phyloP scores from a whole-genome alignment of 1,140 invertebrate species.

The Hypothenemus hampei region DNA sequence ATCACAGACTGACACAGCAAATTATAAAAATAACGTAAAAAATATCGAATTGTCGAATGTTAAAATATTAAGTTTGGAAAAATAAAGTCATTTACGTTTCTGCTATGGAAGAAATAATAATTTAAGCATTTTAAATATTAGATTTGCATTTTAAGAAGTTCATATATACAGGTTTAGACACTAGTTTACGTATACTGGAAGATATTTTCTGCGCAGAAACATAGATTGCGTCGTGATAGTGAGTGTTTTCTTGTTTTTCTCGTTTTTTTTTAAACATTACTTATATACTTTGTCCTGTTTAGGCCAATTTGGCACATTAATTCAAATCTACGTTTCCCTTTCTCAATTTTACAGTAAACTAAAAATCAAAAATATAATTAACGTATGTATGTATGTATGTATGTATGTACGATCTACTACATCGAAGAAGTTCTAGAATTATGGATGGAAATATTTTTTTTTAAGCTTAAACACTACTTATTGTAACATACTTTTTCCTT shows the following conservation, averaged over 20 bases:
- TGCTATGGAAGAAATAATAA: background rate
- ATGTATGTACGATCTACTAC: too few species aligned
- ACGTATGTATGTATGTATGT: too few species aligned
- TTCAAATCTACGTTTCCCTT: background rate
- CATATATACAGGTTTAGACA: slow-evolving; percentile 16
- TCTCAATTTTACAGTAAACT: slow-evolving; percentile 1
- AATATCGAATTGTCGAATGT: too few species aligned
- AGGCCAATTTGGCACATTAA: background rate
- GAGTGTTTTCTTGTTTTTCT: too few species aligned
- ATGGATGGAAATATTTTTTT: too few species aligned
- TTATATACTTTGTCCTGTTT: too few species aligned
- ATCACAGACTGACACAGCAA: slow-evolving; percentile 45
- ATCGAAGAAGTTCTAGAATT: slow-evolving; percentile 11
- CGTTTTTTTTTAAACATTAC: background rate
- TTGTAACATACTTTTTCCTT: slow-evolving; percentile 38
- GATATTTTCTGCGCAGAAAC: background rate
- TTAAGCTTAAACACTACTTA: slow-evolving; percentile 40
- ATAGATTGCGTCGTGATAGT: too few species aligned
- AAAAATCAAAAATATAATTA: slow-evolving; percentile 1
- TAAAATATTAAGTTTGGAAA: too few species aligned
- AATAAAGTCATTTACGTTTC: too few species aligned
- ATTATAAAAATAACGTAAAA: too few species aligned
- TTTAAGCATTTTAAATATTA: background rate
- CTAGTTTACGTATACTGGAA: slow-evolving; percentile 20
- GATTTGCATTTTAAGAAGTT: slow-evolving; percentile 18